Conservation (phyloP, 2,113 vertebrate genomes). For the Cyrtonyx montezumae region DNA sequence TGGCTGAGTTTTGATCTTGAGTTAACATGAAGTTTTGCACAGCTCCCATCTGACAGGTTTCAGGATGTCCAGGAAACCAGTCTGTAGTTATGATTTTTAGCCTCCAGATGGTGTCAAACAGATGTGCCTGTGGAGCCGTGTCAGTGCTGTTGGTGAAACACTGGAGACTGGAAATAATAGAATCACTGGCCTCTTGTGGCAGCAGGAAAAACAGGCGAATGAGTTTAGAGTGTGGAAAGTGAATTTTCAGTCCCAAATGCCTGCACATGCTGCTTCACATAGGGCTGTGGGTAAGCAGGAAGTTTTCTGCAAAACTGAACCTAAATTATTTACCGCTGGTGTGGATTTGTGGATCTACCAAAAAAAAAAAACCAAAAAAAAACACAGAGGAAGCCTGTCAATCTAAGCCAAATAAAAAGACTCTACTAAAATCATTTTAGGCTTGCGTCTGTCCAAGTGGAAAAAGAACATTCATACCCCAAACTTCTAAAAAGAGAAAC, state of each 20-base stretch:
- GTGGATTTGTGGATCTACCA: background rate
- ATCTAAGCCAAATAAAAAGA: background rate
- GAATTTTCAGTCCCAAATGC: background rate
- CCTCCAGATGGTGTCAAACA: conserved; percentile 20
- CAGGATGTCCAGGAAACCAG: background rate
- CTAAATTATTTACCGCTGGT: background rate
- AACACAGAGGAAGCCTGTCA: background rate
- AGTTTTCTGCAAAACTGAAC: background rate
- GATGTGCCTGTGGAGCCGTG: background rate
- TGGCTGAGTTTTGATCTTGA: background rate
- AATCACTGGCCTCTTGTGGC: conserved; percentile 26
- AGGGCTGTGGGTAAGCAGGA: background rate
- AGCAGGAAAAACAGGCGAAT: background rate
- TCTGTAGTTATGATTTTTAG: conserved; percentile 15
- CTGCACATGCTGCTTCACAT: background rate
- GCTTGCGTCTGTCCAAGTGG: background rate
- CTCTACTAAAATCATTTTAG: background rate
- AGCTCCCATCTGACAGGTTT: background rate
- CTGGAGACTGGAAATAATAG: background rate
- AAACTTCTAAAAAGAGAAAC: background rate
- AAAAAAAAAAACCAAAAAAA: too few species aligned
- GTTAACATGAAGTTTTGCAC: background rate
- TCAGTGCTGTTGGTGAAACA: background rate
- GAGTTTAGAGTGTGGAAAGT: background rate
- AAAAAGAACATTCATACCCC: background rate